These are phyloP conservation scores for Clarias macrocephalus DNA, from an alignment of 2,113 vertebrate species.

Conservation along the genomic window DNA sequence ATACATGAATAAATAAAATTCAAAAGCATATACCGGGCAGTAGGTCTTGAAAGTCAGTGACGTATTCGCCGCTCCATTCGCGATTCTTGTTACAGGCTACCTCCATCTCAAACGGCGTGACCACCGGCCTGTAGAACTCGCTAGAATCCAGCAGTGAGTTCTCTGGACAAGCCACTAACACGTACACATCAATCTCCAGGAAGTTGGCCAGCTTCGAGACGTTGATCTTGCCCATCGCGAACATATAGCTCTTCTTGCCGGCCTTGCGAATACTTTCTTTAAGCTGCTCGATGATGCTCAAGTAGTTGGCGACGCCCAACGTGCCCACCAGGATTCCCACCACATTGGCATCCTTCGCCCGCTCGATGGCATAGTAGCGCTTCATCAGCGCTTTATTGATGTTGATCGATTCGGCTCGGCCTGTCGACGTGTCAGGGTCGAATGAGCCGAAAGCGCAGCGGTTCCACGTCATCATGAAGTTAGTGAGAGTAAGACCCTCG, in stretches of 20 bases:
- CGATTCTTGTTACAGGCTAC: constrained; percentile 90
- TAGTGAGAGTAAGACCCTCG: constrained; percentile 80
- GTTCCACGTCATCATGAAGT: constrained; percentile 94
- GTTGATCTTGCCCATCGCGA: constrained; percentile 89
- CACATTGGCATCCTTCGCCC: constrained; percentile 84
- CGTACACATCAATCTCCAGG: constrained; percentile 89
- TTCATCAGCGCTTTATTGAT: constrained; percentile 84
- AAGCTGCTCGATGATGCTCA: constrained; percentile 81
- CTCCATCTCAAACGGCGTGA: constrained; percentile 93
- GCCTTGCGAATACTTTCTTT: constrained; percentile 75
- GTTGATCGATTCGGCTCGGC: constrained; percentile 73
- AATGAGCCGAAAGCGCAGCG: constrained; percentile 83
- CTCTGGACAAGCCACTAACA: constrained; percentile 89
- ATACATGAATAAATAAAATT: not conserved
- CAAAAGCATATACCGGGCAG: constrained; percentile 79
- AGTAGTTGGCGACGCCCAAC: constrained; percentile 81
- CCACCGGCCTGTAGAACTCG: constrained; percentile 84
- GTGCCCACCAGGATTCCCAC: constrained; percentile 93
- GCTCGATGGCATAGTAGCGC: constrained; percentile 87
- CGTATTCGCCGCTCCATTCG: constrained; percentile 82
- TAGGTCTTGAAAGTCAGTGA: constrained; percentile 87
- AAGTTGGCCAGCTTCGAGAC: constrained; percentile 95
- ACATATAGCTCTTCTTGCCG: constrained; percentile 89
- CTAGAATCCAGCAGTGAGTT: constrained; percentile 84
- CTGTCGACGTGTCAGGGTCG: constrained; percentile 71